These are phyloP conservation scores for Drosophila maculinotata DNA, from an alignment of 2,888 invertebrate genomes.

Conservation along the genomic window DNA sequence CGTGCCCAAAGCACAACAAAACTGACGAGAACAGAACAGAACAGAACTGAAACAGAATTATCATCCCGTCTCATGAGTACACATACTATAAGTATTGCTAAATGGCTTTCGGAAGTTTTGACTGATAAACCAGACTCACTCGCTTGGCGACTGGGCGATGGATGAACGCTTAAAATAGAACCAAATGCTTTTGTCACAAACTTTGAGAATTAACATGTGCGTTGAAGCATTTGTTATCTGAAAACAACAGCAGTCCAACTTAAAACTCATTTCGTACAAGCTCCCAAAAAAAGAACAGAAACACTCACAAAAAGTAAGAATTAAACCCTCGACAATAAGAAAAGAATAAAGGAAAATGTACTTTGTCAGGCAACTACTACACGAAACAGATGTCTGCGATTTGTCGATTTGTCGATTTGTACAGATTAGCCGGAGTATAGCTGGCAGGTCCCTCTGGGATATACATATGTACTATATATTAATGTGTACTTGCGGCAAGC, in stretches of 20 bases:
- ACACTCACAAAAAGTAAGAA: conserved; percentile 2
- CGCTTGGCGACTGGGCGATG: conserved; percentile 12
- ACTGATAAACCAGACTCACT: conserved; percentile 39
- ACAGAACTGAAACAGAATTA: conserved; percentile 16
- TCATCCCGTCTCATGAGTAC: conserved; percentile 12
- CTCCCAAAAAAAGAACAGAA: conserved; percentile 10
- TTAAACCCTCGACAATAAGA: conserved; percentile 2
- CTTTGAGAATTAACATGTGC: conserved; percentile 51
- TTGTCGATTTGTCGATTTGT: no score
- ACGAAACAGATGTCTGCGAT: conserved; percentile 50
- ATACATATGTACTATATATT: no score
- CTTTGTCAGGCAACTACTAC: conserved; percentile 17
- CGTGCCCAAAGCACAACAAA: conserved; percentile 22
- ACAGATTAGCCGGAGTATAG: conserved; percentile 17
- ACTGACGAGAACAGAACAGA: conserved; percentile 20
- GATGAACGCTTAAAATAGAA: conserved; percentile 43
- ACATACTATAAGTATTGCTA: conserved; percentile 26
- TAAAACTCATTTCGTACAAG: conserved; percentile 24
- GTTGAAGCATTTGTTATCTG: conserved; percentile 32
- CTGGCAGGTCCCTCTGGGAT: conserved; percentile 4
- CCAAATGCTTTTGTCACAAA: conserved; percentile 42
- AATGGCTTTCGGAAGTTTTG: conserved; percentile 55
- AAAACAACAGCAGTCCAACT: conserved; percentile 11
- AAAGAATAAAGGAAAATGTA: conserved; percentile 19
- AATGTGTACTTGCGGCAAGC: no score